These are phyloP conservation scores for Copsychus sechellarum DNA, from an alignment of 2,113 vertebrate species.

Conservation along the genomic window DNA sequence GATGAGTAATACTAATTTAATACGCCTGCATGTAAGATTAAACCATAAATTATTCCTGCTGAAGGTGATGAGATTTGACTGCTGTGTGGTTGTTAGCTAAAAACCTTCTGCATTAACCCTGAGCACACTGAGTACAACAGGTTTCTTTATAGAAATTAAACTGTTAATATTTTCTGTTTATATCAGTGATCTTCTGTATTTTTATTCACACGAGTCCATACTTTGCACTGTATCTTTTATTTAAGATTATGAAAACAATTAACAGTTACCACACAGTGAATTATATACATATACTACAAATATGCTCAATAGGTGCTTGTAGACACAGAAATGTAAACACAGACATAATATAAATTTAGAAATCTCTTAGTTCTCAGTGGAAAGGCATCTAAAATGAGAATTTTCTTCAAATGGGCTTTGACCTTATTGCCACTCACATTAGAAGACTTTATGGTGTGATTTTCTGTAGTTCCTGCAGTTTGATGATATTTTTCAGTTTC, in stretches of 20 bases:
- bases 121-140: not conserved
- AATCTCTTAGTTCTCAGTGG: not conserved
- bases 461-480: not conserved
- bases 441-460: not conserved
- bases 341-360: not conserved
- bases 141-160: not conserved
- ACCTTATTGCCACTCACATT: not conserved
- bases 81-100: conserved; percentile 48
- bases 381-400: not conserved
- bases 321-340: not conserved
- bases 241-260: not conserved
- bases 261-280: not conserved
- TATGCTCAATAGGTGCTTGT: accelerated
- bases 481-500: not conserved
- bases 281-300: not conserved
- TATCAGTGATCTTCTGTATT: not conserved
- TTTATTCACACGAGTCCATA: not conserved
- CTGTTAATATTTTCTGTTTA: not conserved
- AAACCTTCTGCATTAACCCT: conserved; percentile 66
- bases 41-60: conserved; percentile 84
- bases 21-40: conserved; percentile 79
- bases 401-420: not conserved
- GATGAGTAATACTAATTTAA: conserved; percentile 86
- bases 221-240: not conserved
- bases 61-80: conserved; percentile 76